Base-by-base conservation (phyloP, 2,113 vertebrate genomes). In the Callipepla californica region DNA sequence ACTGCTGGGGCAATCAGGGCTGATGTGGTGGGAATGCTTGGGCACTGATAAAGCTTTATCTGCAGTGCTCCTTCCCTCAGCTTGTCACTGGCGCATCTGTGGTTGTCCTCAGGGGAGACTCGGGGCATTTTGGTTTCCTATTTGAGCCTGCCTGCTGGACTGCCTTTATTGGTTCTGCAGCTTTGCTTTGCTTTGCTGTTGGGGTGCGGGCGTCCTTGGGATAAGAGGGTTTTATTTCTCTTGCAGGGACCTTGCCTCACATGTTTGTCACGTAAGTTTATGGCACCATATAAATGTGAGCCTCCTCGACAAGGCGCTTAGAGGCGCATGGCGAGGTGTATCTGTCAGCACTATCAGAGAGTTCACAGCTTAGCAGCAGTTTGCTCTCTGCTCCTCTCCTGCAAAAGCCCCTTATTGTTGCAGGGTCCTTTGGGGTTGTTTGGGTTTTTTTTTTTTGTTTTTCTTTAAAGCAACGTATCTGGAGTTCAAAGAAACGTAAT, bases 401-500 rank as follows among this genome's bases (percentile, higher is more conserved):
- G 45, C 47, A 13, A 9, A 73, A 4, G 16, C 45, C 51, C 45
- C 32, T 11, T 42, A 17, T 82, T n/a, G 55, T 78, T 68, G 21
- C 57, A 8, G 40, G 40, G 40, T 40, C 40, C 40, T 40, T 9
- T 40, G 40, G 40, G 23, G 7, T 9, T 18, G 32, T 18, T 55
- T 45, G 47, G 36, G 36, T 36, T 36, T 36, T 36, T 6, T 11
- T 21, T 34, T 45, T 34, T 10, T 53, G 7, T 53, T 53, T 53
- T 15, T 53, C 28, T 53, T 53, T 53, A 9, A 20, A n/a, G 32
- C 55, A 3, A 0, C 28, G 7, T 34, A 0, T 0, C 25, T 4
- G 1, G 68, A 51, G 15, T 21, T 68, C 13, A 5, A 47, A 40
- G 51, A 11, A 55, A 8, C 5, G 1, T 15, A 2, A 4, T 2